Evolutionary conservation across 2,888 invertebrate species (phyloP).

Genomic region (Thecophora atra): DNA sequence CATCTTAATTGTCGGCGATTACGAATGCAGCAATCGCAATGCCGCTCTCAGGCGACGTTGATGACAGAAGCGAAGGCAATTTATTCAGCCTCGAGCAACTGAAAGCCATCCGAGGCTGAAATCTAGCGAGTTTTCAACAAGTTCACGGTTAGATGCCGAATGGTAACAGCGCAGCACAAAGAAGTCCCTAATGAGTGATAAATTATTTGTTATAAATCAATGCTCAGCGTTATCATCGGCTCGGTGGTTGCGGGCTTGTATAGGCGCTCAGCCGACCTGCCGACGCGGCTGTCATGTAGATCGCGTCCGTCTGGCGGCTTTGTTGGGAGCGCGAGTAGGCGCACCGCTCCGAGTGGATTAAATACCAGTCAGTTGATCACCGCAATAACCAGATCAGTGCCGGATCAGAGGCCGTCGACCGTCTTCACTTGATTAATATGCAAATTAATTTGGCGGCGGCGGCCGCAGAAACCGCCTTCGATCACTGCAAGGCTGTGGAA

Average conservation of each 20-base stretch:
- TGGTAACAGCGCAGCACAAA: slow-evolving; percentile 39
- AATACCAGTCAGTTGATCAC: slow-evolving; percentile 31
- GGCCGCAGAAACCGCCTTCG: slow-evolving; percentile 2
- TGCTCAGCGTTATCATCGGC: slow-evolving; percentile 42
- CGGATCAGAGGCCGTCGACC: slow-evolving; percentile 35
- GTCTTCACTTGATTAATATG: slow-evolving; percentile 42
- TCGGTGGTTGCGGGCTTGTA: slow-evolving; percentile 3
- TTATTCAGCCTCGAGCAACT: slow-evolving; percentile 25
- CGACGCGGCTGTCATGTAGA: not conserved
- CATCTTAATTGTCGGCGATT: slow-evolving; percentile 34
- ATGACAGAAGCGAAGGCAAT: slow-evolving; percentile 30
- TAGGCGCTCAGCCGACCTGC: not conserved
- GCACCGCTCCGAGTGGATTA: slow-evolving; percentile 16
- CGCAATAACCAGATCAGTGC: slow-evolving; percentile 36
- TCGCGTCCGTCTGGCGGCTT: not conserved
- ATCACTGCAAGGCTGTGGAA: not conserved
- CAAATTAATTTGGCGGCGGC: slow-evolving; percentile 41
- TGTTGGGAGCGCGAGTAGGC: not conserved
- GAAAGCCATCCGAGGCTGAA: not conserved
- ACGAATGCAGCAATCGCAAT: slow-evolving; percentile 8
- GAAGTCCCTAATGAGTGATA: slow-evolving; percentile 55
- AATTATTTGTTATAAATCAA: slow-evolving; percentile 55
- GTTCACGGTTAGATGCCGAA: slow-evolving; percentile 8
- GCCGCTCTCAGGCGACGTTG: slow-evolving; percentile 16
- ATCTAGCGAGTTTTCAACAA: slow-evolving; percentile 30